Evolutionary conservation across 2,113 vertebrate genomes (phyloP).

Genomic region (Silurus meridionalis): DNA sequence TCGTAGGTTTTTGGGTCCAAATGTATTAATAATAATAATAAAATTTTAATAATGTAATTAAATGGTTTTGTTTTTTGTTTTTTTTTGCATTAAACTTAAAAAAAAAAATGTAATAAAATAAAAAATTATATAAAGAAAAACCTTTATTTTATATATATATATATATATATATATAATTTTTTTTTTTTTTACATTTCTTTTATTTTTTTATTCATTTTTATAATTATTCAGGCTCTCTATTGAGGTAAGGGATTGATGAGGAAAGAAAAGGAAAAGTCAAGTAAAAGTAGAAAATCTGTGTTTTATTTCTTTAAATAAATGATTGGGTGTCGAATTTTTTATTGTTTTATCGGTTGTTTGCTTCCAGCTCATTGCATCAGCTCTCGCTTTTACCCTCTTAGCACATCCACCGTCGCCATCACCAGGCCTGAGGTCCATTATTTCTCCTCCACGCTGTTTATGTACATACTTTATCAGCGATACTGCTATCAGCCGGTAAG

Average conservation of each 20-base stretch:
- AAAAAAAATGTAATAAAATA: background rate
- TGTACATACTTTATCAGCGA: background rate
- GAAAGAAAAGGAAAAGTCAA: background rate
- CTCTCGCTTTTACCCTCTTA: background rate
- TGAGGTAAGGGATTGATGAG: background rate
- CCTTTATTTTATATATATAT: too few species aligned
- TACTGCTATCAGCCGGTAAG: background rate
- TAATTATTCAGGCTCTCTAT: background rate
- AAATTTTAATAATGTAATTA: background rate
- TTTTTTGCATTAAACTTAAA: background rate
- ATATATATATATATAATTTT: too few species aligned
- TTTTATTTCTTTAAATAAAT: background rate
- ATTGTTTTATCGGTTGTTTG: too few species aligned
- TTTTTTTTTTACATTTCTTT: too few species aligned
- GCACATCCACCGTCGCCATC: background rate
- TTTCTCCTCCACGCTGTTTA: slow-evolving; percentile 27
- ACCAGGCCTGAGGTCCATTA: slow-evolving; percentile 3
- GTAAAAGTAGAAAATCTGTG: background rate
- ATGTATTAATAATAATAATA: too few species aligned
- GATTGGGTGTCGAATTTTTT: background rate
- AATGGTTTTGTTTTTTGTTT: background rate
- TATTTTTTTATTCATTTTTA: too few species aligned
- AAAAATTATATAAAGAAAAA: too few species aligned
- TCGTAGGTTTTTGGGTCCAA: too few species aligned
- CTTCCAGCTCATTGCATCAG: background rate